Base-by-base conservation (phyloP, 2,113 vertebrate genomes). In the Mandrillus leucophaeus region DNA sequence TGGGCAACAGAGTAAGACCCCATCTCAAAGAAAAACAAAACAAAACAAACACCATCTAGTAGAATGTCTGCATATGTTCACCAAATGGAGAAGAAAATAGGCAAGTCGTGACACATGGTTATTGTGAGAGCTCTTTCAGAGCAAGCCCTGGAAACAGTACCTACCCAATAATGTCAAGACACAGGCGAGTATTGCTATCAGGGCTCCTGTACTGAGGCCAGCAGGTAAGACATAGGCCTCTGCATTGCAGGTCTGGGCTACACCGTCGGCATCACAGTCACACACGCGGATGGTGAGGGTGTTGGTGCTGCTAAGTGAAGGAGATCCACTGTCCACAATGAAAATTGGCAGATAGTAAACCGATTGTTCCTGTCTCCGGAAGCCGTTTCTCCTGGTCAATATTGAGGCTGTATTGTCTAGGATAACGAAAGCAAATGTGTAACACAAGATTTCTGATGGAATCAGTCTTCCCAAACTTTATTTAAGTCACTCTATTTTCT, bases 391-490 rank as follows among this genome's bases (percentile, higher is more conserved):
- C 93, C 99, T 99, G 0, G 99, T 99, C 97, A 99, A 81, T 32
- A 99, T 61, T 64, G 99, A 99, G 0, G 99, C 99, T 0, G 99
- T 99, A 98, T 99, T 99, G 98, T 99, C 99, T 99, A 99, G 72
- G 92, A 35, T 45, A 94, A 95, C 64, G 40, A 97, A 92, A 96
- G 80, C 79, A 1, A 80, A 95, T 25, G 22, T 66, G 9, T 38
- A 32, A 98, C 64, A 88, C 14, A 12, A 13, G 6, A 38, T 83
- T 95, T 87, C 23, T 82, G 68, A 80, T 86, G 59, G 13, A 91
- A 0, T 81, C 45, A 5, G 30, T 32, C 55, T 66, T 55, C 32
- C 30, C 30, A 79, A 59, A n/a, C 20, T 23, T 40, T 13, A 23
- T 20, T 40, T 13, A 23, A 76, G 14, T 61, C 55, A 48, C n/a